phyloP scores from a whole-genome alignment of 2,888 invertebrate species.

The Oligia latruncula region DNA sequence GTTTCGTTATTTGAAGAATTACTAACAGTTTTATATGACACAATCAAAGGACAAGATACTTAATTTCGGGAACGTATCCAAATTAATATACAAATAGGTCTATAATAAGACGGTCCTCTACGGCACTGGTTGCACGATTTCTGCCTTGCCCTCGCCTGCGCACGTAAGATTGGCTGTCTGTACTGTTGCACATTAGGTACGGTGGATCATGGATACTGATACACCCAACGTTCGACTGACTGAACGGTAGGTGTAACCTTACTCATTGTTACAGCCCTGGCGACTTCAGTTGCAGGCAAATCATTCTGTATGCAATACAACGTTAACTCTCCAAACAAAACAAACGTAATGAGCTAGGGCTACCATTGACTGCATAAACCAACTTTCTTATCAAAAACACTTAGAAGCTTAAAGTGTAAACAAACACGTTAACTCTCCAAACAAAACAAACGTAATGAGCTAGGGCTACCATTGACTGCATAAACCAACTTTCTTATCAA shows the following conservation, averaged over 20 bases:
- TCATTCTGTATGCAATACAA: conserved; percentile 16
- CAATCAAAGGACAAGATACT: too few relatives aligned
- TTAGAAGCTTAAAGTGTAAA: too few relatives aligned
- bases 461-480: not conserved
- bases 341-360: not conserved
- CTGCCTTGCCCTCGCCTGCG: conserved; percentile 9
- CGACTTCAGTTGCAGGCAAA: not conserved
- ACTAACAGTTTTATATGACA: too few relatives aligned
- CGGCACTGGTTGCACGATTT: conserved; percentile 4
- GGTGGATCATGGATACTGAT: conserved; percentile 8
- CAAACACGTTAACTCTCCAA: not conserved
- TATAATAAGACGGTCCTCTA: not conserved
- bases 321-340: conserved; percentile 4
- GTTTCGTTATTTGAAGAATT: too few relatives aligned
- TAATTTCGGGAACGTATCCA: too few relatives aligned
- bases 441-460: not conserved
- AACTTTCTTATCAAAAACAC: not conserved
- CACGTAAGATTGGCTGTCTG: conserved; percentile 1
- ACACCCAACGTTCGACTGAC: conserved; percentile 3
- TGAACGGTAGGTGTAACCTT: conserved; percentile 15
- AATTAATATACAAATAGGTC: too few relatives aligned
- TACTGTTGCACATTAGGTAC: not conserved
- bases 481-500: not conserved
- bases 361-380: not conserved
- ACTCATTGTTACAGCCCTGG: conserved; percentile 5